A percentile compares a stretch with the other conserved stretches of the same genome.
Conservation (phyloP, 2,113 vertebrate species). For the Halcyon senegalensis region DNA sequence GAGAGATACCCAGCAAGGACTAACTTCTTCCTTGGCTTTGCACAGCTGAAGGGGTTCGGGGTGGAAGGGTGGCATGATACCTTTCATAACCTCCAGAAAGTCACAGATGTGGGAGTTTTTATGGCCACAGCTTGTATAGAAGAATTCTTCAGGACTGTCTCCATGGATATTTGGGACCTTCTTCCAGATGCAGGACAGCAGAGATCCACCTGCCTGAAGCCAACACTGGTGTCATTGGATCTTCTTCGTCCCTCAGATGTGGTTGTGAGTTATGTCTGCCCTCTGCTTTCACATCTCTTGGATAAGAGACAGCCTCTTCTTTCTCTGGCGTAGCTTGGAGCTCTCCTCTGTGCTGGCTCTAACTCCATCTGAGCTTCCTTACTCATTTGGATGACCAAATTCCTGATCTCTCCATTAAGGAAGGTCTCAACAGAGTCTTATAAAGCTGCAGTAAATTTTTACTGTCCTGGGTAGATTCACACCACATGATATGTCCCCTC, state of each 20-base stretch:
- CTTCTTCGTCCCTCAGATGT: background rate
- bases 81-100: background rate
- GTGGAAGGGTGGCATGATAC: background rate
- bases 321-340: background rate
- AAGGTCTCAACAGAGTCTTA: background rate
- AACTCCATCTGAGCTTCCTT: background rate
- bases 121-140: background rate
- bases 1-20: background rate
- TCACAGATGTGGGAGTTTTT: background rate
- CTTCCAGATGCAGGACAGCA: background rate
- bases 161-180: background rate
- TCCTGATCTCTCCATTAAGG: background rate
- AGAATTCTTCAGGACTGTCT: rapidly evolving
- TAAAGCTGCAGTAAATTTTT: background rate
- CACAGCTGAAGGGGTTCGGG: background rate
- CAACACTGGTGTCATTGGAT: background rate
- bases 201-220: background rate
- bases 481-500: background rate
- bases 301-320: background rate
- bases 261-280: background rate
- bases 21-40: background rate
- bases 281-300: background rate
- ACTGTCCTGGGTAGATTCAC: background rate
- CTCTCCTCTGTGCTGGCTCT: background rate
- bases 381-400: background rate